Evolutionary conservation across 2,113 vertebrate species (phyloP).

Genomic region (Perognathus longimembris): DNA sequence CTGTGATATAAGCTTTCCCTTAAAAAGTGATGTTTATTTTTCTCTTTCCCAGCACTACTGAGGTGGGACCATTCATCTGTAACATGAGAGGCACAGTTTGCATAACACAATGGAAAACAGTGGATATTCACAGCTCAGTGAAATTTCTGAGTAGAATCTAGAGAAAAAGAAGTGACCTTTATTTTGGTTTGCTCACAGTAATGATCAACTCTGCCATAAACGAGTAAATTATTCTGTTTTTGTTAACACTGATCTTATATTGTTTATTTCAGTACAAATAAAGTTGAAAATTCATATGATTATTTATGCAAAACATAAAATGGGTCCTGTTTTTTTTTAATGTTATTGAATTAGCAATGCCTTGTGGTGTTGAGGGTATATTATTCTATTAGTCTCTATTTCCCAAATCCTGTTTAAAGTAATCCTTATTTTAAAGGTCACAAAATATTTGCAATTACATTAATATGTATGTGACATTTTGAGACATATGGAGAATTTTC

Average conservation of each 20-base stretch:
- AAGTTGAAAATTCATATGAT: neutral
- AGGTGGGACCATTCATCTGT: constrained; percentile 9
- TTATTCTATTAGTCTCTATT: neutral
- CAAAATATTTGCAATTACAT: neutral
- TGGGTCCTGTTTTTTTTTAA: neutral
- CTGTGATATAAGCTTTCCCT: neutral
- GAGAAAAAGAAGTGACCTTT: neutral
- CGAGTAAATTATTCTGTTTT: neutral
- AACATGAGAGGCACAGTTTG: constrained; percentile 5
- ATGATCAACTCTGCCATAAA: neutral
- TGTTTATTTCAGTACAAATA: neutral
- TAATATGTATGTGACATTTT: neutral
- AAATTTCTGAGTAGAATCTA: neutral
- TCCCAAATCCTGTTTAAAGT: neutral
- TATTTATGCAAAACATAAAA: neutral
- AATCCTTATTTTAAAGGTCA: neutral
- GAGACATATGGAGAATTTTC: neutral
- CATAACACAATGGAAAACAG: neutral
- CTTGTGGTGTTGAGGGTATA: neutral
- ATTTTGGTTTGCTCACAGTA: neutral
- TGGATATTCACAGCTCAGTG: neutral
- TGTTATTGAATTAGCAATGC: neutral
- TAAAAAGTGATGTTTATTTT: neutral
- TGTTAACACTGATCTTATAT: neutral
- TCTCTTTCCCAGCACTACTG: constrained; percentile 38